Conservation (phyloP, 1,140 invertebrate genomes). For the Diprion similis region DNA sequence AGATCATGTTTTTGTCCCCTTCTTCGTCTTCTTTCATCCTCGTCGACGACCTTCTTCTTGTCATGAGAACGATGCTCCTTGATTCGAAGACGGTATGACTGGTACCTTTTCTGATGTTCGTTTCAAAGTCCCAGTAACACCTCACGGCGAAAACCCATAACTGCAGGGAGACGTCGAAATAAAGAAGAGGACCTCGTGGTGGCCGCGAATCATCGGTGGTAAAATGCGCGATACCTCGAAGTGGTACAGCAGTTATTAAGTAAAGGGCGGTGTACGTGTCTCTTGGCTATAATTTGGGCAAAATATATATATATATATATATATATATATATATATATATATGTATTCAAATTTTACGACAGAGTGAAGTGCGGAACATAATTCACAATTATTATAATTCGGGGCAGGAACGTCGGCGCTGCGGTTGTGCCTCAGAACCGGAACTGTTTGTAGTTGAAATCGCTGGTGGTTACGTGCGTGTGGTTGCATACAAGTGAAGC, state of each 20-base stretch:
- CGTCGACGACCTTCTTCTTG: too few relatives aligned
- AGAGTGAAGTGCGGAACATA: background rate
- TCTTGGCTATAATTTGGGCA: background rate
- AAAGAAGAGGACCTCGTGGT: constrained; percentile 35
- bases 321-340: background rate
- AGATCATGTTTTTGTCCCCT: background rate
- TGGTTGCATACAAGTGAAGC: too few relatives aligned
- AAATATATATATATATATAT: background rate
- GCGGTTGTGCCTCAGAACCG: too few relatives aligned
- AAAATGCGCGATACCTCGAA: too few relatives aligned
- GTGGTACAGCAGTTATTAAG: background rate
- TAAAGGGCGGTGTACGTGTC: background rate
- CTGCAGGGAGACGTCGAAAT: constrained; percentile 34
- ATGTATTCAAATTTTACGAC: background rate
- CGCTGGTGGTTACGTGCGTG: too few relatives aligned
- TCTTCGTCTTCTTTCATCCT: too few relatives aligned
- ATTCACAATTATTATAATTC: constrained; percentile 8
- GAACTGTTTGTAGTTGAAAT: too few relatives aligned
- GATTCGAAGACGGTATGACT: too few relatives aligned
- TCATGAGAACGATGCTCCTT: too few relatives aligned
- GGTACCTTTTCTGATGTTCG: too few relatives aligned
- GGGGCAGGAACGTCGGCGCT: background rate
- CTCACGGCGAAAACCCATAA: too few relatives aligned
- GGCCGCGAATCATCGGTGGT: background rate
- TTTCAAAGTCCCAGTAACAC: too few relatives aligned